Evolutionary conservation across 2,888 invertebrate genomes (phyloP).

Genomic region (Trachelus stipa): DNA sequence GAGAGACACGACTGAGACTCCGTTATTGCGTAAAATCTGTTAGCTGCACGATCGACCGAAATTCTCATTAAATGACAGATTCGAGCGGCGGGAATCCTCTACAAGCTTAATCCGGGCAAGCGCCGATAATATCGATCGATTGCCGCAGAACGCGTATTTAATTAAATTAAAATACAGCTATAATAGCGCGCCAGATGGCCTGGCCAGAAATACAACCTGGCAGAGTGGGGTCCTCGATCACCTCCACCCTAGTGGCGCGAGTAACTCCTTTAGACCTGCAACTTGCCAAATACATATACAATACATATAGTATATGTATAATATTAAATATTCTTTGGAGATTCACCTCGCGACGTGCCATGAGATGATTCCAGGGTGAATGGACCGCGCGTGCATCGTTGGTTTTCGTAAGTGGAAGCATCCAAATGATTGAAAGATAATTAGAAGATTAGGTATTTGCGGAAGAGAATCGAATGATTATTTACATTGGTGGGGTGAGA

Average conservation of each 20-base stretch:
- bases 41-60: constrained; percentile 56
- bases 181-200: constrained; percentile 65
- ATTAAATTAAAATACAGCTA: constrained; percentile 67
- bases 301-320: neutral
- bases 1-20: neutral
- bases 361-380: too few species aligned
- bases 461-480: constrained; percentile 60
- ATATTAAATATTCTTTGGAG: too few species aligned
- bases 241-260: constrained; percentile 36
- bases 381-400: too few species aligned
- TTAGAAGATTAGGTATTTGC: too few species aligned
- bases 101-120: constrained; percentile 64
- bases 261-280: constrained; percentile 64
- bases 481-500: constrained; percentile 59
- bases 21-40: constrained; percentile 54
- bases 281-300: constrained; percentile 58
- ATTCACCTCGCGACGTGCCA: too few species aligned
- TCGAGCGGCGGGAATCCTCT: constrained; percentile 43
- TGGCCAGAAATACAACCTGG: constrained; percentile 61
- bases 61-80: constrained; percentile 65
- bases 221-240: constrained; percentile 44
- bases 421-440: too few species aligned
- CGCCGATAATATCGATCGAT: constrained; percentile 65
- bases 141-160: constrained; percentile 57
- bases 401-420: too few species aligned